Evolutionary conservation across 2,888 invertebrate species (phyloP), one percentile per base, ranked within the genome.

Genomic region (Mimas tiliae): DNA sequence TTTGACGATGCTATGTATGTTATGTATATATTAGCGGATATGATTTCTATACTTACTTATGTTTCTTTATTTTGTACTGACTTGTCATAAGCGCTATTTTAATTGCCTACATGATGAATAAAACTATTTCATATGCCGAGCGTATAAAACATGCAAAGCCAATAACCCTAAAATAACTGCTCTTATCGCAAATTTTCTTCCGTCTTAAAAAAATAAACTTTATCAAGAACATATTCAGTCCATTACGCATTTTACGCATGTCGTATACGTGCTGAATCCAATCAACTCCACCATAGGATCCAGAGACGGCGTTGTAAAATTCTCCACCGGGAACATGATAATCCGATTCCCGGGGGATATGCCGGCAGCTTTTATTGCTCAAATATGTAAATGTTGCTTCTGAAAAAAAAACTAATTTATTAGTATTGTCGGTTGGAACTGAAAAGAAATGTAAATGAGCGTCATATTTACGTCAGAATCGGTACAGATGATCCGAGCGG

Each of bases 331-430:
- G 52, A 47, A 62, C 21, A 63, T 19, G 62, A 66, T 66, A 66
- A 66, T 63, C 48, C 34, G 62, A 66, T 66, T 63, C 47, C 38
- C 45, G 12, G 42, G 63, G 66, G 62, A 66, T 45, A 38, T 50
- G 45, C 47, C 27, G 66, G 52, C 65, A 38, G 53, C 52, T 66
- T 66, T 74, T 73, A 76, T 69, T 70, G 71, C 72, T 66, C 62
- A 74, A 74, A 74, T 76, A 75, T 75, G 72, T 69, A 72, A 76
- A 75, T 73, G 68, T 34, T 53, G 33, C 47, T 58, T 64, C 69
- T 62, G 68, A 70, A 65, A 75, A 65, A 75, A 69, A 75, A 74
- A 73, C 73, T 72, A 72, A 75, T 76, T 73, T 76, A 76, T 76
- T 75, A 71, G 71, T 74, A 76, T 75, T 67, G 71, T 66, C 66